Conservation (phyloP, 23 tunicate genomes). For the Styela clava region DNA sequence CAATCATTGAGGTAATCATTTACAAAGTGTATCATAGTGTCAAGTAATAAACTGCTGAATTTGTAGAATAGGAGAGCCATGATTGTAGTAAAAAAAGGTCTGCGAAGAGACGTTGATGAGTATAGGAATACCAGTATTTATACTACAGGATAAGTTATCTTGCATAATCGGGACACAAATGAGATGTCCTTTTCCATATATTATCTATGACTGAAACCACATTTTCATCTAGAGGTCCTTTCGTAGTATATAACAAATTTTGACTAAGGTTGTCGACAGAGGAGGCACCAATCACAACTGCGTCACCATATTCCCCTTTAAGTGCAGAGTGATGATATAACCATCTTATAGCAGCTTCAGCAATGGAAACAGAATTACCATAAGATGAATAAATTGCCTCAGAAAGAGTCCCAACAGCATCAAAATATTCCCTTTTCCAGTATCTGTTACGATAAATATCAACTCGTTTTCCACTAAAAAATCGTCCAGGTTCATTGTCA, state of each 20-base stretch:
- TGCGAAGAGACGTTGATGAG: too few species aligned
- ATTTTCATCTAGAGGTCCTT: conserved; percentile 49
- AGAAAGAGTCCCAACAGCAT: conserved; percentile 43
- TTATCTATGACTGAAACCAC: conserved; percentile 44
- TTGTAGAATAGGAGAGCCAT: too few species aligned
- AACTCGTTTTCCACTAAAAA: conserved; percentile 40
- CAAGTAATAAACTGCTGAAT: too few species aligned
- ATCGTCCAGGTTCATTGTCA: conserved; percentile 66
- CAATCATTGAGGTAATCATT: too few species aligned
- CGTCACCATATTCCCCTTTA: conserved; percentile 66
- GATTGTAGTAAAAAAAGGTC: too few species aligned
- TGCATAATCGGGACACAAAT: conserved; percentile 26
- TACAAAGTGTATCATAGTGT: too few species aligned
- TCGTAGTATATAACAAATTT: conserved; percentile 39
- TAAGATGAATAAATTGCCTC: conserved; percentile 27
- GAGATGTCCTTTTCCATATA: conserved; percentile 2
- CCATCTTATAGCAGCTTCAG: conserved; percentile 90
- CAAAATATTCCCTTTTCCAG: conserved; percentile 70
- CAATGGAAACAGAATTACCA: conserved; percentile 45
- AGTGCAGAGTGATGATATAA: conserved; percentile 73
- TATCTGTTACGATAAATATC: conserved; percentile 45
- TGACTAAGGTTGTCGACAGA: conserved; percentile 36
- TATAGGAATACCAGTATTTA: too few species aligned
- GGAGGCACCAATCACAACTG: conserved; percentile 73
- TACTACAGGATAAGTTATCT: not conserved